These are phyloP conservation scores for Ceryle rudis DNA, from an alignment of 2,797 vertebrate genomes.

Conservation along the genomic window DNA sequence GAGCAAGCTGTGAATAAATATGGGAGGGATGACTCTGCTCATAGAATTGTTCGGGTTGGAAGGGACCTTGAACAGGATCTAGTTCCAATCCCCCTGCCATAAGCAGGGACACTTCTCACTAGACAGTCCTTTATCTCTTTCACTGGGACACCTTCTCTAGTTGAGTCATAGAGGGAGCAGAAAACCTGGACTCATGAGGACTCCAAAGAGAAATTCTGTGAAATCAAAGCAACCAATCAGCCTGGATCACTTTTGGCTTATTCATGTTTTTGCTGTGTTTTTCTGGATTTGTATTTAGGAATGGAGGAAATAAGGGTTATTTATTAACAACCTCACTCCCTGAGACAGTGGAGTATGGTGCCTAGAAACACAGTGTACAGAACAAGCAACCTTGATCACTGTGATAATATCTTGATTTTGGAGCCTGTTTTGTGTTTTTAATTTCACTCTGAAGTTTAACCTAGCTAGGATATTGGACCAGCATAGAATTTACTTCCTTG, in stretches of 20 bases:
- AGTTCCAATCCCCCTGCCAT: too few species aligned
- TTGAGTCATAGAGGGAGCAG: background rate
- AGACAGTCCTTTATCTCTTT: background rate
- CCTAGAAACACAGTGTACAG: background rate
- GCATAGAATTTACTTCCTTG: background rate
- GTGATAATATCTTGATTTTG: background rate
- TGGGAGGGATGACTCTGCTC: background rate
- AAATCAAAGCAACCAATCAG: background rate
- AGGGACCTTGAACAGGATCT: too few species aligned
- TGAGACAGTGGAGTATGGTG: rapidly evolving
- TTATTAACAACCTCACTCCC: background rate
- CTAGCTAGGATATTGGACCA: background rate
- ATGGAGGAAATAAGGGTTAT: background rate
- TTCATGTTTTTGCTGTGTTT: background rate
- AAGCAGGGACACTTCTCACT: too few species aligned
- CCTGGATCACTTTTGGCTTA: background rate
- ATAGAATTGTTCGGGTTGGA: too few species aligned
- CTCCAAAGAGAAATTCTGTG: background rate
- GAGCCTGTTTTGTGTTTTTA: background rate
- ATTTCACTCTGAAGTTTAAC: background rate
- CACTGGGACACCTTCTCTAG: background rate
- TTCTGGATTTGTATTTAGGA: background rate
- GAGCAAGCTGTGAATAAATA: background rate
- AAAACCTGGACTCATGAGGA: background rate
- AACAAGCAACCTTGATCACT: background rate